These are phyloP conservation scores for Phymanthus crucifer DNA, from an alignment of 92 coral and sea anemone genomes.

Conservation along the genomic window DNA sequence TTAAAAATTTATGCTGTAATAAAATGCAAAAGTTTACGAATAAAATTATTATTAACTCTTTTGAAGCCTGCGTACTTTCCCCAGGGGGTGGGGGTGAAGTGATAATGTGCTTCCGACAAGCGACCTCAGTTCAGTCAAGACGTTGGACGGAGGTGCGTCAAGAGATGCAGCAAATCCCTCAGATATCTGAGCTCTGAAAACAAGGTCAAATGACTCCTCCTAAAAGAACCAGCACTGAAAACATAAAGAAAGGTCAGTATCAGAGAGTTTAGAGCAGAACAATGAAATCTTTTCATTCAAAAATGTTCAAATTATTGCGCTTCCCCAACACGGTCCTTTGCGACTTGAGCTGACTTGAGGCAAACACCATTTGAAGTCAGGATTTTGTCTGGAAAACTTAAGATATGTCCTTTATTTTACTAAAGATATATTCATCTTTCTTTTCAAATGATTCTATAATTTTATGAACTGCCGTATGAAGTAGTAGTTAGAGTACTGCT, in stretches of 20 bases:
- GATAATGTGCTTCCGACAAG: not conserved
- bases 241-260: constrained; percentile 48
- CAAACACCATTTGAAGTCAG: not conserved
- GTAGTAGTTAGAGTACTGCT: not conserved
- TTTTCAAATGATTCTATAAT: not conserved
- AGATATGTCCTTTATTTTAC: not conserved
- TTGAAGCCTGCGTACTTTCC: no score
- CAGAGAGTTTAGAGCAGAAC: not conserved
- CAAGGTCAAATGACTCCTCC: constrained; percentile 64
- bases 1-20: no score
- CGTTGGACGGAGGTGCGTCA: not conserved
- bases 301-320: not conserved
- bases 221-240: constrained; percentile 55
- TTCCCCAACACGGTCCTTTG: not conserved
- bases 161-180: not conserved
- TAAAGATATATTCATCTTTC: not conserved
- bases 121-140: not conserved
- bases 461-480: not conserved
- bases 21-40: no score
- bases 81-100: not conserved
- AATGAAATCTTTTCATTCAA: not conserved
- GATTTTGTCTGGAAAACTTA: not conserved
- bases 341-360: not conserved
- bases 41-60: no score
- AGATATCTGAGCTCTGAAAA: not conserved